Evolutionary conservation across 2,888 invertebrate species (phyloP).

Genomic region (Tetranychus piercei): DNA sequence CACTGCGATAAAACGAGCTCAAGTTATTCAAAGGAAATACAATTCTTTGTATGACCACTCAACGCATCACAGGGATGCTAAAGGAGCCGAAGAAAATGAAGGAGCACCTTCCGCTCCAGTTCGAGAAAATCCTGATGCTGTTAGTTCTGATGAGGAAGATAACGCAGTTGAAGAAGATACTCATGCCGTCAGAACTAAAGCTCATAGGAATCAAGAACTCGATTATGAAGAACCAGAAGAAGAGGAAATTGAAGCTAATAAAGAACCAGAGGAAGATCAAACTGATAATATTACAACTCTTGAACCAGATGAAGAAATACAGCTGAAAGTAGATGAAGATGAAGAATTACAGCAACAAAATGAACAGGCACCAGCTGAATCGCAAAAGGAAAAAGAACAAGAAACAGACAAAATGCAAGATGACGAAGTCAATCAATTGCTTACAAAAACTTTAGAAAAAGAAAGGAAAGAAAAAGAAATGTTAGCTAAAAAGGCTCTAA

Average conservation of each 20-base stretch:
- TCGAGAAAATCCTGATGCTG: slow-evolving; percentile 14
- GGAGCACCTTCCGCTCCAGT: slow-evolving; percentile 30
- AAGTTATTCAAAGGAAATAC: slow-evolving; percentile 15
- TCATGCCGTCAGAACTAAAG: slow-evolving; percentile 20
- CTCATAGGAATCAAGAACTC: slow-evolving; percentile 25
- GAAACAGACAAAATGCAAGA: not conserved
- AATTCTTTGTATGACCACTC: slow-evolving; percentile 16
- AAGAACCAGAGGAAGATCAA: slow-evolving; percentile 21
- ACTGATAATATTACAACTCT: not conserved
- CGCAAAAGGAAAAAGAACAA: slow-evolving; percentile 1
- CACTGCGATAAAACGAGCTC: slow-evolving; percentile 27
- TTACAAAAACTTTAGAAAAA: not conserved
- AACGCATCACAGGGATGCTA: slow-evolving; percentile 14
- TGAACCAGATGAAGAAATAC: not conserved
- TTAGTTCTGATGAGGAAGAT: slow-evolving; percentile 19
- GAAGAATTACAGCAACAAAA: not conserved
- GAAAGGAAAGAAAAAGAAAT: not conserved
- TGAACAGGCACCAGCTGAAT: not conserved
- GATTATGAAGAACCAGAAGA: slow-evolving; percentile 27
- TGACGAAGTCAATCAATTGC: not conserved
- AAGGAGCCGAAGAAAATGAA: slow-evolving; percentile 33
- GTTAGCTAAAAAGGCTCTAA: not conserved
- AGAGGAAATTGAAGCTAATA: slow-evolving; percentile 17
- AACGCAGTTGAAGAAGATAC: slow-evolving; percentile 25
- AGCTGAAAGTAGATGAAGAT: not conserved